Evolutionary conservation across 2,797 vertebrate species (phyloP), one percentile per base, ranked within the genome.

Genomic region (Tachyglossus aculeatus): DNA sequence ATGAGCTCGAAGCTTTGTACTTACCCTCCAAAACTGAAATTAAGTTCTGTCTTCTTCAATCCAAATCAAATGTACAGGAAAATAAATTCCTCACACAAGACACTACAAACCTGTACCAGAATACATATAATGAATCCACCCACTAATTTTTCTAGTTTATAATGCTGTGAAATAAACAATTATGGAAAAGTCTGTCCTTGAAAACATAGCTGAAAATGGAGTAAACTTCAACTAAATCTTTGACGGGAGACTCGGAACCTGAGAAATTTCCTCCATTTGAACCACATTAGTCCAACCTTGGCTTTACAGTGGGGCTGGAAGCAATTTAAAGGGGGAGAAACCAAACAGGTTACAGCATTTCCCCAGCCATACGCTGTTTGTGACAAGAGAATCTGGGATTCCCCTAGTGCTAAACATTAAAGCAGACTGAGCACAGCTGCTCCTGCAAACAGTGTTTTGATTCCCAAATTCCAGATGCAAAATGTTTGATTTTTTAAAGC

Each of bases 341-440:
- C n/a, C n/a, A n/a, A n/a, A n/a, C n/a, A n/a, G n/a, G n/a, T n/a
- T n/a, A n/a, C n/a, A n/a, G n/a, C n/a, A 45, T 16, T 77, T 87
- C 45, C 58, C 54, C 67, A 6, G 9, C 39, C 39, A 43, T 34
- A 59, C 2, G 0, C 4, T 52, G 77, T 41, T 50, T 67, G 22
- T 62, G 14, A 57, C 3, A 63, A 79, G 74, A 72, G 6, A 40
- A 56, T 25, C 22, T 71, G 61, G 22, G 66, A 62, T 60, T 75
- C 53, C 65, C 51, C 53, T 37, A 22, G 40, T 51, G 70, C 31
- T 38, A 56, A 37, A 58, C 31, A 41, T 33, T 0, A 0, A 13
- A 10, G 40, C 1, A 19, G 32, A 37, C 54, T 51, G 29, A 56
- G 50, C 39, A 32, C 0, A 14, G 73, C 41, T 0, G 0, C 3